These are phyloP conservation scores for Augochlorella aurata DNA, from an alignment of 2,888 invertebrate species.

Conservation along the genomic window DNA sequence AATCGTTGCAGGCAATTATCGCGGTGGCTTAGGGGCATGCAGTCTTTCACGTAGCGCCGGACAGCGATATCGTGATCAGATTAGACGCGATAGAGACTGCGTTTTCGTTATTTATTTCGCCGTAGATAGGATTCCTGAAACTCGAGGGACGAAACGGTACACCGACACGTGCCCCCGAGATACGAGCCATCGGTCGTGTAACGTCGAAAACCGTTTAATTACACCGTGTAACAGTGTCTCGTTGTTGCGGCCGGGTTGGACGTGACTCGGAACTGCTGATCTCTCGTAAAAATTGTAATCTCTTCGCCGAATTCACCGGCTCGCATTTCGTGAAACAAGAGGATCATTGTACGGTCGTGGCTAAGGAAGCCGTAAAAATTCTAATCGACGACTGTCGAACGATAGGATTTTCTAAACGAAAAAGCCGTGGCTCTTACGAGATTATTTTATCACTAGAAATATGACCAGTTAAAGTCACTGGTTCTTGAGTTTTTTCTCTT, in stretches of 20 bases:
- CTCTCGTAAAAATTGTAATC: background rate
- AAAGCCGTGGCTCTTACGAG: no score
- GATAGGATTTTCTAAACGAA: background rate
- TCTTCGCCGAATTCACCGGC: background rate
- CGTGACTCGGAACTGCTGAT: background rate
- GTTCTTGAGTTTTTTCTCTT: no score
- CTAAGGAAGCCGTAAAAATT: background rate
- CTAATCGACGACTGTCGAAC: background rate
- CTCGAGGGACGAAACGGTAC: constrained; percentile 15
- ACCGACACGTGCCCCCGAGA: constrained; percentile 9
- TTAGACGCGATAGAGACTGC: constrained; percentile 27
- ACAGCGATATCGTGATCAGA: constrained; percentile 43
- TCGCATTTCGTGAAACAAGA: background rate
- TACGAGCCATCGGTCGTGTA: background rate
- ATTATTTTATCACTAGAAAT: no score
- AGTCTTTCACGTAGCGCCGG: constrained; percentile 17
- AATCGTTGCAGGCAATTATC: constrained; percentile 19
- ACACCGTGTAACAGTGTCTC: background rate
- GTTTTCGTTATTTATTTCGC: constrained; percentile 28
- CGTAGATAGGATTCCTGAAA: constrained; percentile 13
- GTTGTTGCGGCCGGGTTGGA: background rate
- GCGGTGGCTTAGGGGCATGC: background rate
- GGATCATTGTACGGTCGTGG: background rate
- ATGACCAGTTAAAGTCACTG: no score
- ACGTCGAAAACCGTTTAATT: constrained; percentile 12